Conservation (phyloP, 2,888 invertebrate genomes). For the Muschampia plurimacula region DNA sequence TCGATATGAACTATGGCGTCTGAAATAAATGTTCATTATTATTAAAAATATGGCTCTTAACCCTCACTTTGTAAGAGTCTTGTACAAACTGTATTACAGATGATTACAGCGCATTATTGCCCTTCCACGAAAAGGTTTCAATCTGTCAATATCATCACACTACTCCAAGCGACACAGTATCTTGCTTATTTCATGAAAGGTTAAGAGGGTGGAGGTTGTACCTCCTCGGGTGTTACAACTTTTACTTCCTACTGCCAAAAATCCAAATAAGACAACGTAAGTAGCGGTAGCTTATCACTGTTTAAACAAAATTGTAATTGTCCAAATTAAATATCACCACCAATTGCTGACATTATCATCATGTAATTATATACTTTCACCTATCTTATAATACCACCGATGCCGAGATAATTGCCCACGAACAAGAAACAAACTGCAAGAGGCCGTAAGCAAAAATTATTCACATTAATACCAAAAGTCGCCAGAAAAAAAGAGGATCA, state of each 20-base stretch:
- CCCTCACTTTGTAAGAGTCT: too few relatives aligned
- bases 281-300: constrained; percentile 13
- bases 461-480: constrained; percentile 65
- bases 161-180: too few relatives aligned
- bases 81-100: too few relatives aligned
- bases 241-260: neutral
- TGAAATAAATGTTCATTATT: too few relatives aligned
- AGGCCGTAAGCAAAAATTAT: constrained; percentile 65
- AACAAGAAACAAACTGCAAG: constrained; percentile 61
- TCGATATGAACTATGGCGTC: too few relatives aligned
- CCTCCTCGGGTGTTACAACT: too few relatives aligned
- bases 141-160: too few relatives aligned
- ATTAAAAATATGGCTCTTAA: too few relatives aligned
- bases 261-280: neutral
- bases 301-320: constrained; percentile 40
- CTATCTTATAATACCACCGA: constrained; percentile 61
- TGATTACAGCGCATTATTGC: too few relatives aligned
- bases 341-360: constrained; percentile 45
- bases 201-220: too few relatives aligned
- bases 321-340: constrained; percentile 26
- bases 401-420: constrained; percentile 70
- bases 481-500: constrained; percentile 64
- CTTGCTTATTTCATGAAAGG: too few relatives aligned
- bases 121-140: too few relatives aligned
- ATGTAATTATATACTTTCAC: constrained; percentile 75